Evolutionary conservation across 1,140 invertebrate species (phyloP), one percentile per base, ranked within the genome.

Genomic region (Lepidurus apus): DNA sequence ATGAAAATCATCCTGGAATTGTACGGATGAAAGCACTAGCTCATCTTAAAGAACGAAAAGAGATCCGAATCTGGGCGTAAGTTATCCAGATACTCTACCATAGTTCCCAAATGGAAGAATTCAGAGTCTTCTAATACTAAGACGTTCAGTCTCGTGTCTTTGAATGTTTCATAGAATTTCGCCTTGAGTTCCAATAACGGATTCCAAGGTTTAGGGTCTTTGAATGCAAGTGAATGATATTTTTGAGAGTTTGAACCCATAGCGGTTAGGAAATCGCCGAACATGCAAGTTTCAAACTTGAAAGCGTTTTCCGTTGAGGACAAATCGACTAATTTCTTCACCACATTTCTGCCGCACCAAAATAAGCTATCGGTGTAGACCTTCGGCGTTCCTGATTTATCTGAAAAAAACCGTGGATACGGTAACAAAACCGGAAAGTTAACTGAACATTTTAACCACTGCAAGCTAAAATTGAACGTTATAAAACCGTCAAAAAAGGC

Each of bases 41-140:
- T 34, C 34, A 83, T 83, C 21, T 80, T 77, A 77, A 87, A 79
- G 34, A 84, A 82, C 24, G 81, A 73, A 77, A 82, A 81, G 76
- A 87, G 83, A 24, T 75, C 79, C 9, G 75, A 76, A 80, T 84
- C 81, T 24, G 81, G 80, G 74, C 83, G 85, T 42, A 85, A 83
- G 80, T 85, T 83, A 24, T 85, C 79, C 42, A 87, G 79, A 77
- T 87, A 86, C 81, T 88, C 87, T 17, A 82, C 81, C 76, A 86
- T 85, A 7, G 87, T 87, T 24, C 87, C 87, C 73, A 87, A 84
- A 81, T 88, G 87, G 78, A 86, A 84, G 81, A 87, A 88, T 42
- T 83, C 83, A 4, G 87, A 87, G 11, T 83, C 77, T 77, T 86
- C 85, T 73, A 88, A 80, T 1, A 85, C 79, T 7, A 87, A 74